Conservation (phyloP, 1,140 invertebrate genomes). For the Neuroterus valhalla region DNA sequence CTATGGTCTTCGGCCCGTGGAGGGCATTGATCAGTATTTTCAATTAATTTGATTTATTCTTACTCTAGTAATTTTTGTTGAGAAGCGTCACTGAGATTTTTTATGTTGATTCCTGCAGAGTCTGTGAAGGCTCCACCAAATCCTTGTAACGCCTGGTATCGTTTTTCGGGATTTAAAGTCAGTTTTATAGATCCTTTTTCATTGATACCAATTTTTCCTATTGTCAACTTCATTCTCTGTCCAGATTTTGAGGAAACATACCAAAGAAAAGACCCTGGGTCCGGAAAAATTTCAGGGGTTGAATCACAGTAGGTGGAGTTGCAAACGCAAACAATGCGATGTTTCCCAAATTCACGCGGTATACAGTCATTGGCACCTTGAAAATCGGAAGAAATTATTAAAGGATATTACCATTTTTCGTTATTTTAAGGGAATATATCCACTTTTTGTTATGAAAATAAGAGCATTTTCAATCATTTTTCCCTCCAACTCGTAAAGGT, state of each 20-base stretch:
- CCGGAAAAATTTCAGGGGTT: constrained; percentile 73
- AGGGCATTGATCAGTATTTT: too few relatives aligned
- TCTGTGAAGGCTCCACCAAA: constrained; percentile 95
- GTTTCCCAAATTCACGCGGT: constrained; percentile 66
- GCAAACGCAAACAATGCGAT: constrained; percentile 88
- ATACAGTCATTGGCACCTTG: constrained; percentile 61
- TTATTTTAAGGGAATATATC: too few relatives aligned
- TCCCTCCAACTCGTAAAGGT: too few relatives aligned
- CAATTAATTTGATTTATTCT: constrained; percentile 28
- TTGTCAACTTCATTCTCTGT: constrained; percentile 68
- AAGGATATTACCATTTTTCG: too few relatives aligned
- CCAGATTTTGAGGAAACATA: constrained; percentile 79
- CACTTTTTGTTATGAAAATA: too few relatives aligned
- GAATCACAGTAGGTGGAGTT: constrained; percentile 88
- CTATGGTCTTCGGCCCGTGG: too few relatives aligned
- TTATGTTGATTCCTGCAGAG: constrained; percentile 85
- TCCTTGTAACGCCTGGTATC: constrained; percentile 81
- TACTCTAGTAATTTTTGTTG: constrained; percentile 80
- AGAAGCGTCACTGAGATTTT: constrained; percentile 75
- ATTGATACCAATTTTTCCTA: constrained; percentile 55
- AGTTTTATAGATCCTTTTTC: not conserved
- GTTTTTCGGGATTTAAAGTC: constrained; percentile 41
- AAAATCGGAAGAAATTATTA: not conserved
- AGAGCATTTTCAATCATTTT: too few relatives aligned
- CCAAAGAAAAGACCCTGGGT: constrained; percentile 73